These are phyloP conservation scores for Lycophotia porphyrea DNA, from an alignment of 2,888 invertebrate genomes.

Conservation along the genomic window DNA sequence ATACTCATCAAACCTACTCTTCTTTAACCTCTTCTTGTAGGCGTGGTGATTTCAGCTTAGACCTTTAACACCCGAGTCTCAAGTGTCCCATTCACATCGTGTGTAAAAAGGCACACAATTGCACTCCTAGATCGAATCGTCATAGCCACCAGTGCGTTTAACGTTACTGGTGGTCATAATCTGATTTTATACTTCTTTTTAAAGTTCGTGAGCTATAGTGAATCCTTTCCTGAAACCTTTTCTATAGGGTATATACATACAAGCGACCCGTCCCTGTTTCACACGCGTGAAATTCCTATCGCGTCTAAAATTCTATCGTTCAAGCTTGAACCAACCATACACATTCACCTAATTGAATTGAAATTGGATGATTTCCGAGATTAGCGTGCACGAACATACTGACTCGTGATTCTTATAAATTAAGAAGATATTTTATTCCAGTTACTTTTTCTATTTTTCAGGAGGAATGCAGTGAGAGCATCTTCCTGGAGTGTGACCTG, in stretches of 20 bases:
- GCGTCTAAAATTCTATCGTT: not conserved
- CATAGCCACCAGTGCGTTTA: not conserved
- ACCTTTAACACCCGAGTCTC: not conserved
- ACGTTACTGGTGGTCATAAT: not conserved
- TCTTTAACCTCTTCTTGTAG: not conserved
- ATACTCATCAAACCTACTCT: not conserved
- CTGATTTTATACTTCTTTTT: not conserved
- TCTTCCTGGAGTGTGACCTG: conserved; percentile 87
- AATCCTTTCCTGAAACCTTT: not conserved
- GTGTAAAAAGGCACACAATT: not conserved
- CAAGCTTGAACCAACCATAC: not conserved
- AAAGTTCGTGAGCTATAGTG: not conserved
- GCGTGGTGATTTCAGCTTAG: not conserved
- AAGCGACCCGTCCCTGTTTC: not conserved
- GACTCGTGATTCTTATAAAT: not conserved
- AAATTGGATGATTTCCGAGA: not conserved
- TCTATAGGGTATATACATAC: not conserved
- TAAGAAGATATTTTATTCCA: not conserved
- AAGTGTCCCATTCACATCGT: not conserved
- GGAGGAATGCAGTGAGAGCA: conserved; percentile 87
- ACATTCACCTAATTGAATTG: not conserved
- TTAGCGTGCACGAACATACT: not conserved
- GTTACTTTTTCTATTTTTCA: conserved; percentile 69
- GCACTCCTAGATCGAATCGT: not conserved
- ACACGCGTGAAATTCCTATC: not conserved